A percentile compares a stretch with the other conserved stretches of the same genome.
Conservation (phyloP, 2,888 invertebrate genomes). For the Melieria crassipennis region DNA sequence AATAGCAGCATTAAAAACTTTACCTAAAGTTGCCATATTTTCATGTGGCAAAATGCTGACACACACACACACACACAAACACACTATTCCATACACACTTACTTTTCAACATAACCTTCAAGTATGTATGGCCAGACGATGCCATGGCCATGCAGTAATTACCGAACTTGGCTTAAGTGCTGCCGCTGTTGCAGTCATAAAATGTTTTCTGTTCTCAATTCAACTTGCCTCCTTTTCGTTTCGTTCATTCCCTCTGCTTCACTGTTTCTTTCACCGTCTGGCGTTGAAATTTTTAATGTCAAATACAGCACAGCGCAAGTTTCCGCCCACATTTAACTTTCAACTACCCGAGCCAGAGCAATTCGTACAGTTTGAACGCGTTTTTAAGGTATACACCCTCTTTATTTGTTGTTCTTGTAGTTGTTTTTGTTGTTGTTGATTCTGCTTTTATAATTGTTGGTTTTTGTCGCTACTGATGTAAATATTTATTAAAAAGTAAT, state of each 20-base stretch:
- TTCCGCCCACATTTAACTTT: conserved; percentile 3
- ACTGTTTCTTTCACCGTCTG: too few species aligned
- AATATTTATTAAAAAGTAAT: conserved; percentile 42
- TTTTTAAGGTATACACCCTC: background rate
- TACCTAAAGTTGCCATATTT: too few species aligned
- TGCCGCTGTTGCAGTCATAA: conserved; percentile 21
- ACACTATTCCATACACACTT: too few species aligned
- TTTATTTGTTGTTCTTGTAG: background rate
- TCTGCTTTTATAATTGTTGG: background rate
- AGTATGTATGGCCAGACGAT: too few species aligned
- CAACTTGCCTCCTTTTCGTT: background rate
- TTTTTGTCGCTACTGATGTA: conserved; percentile 17
- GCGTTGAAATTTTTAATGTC: conserved; percentile 15
- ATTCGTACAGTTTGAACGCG: too few species aligned
- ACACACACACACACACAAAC: too few species aligned
- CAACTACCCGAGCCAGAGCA: background rate
- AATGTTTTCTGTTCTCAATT: conserved; percentile 20
- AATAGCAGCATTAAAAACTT: too few species aligned
- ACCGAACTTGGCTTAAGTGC: conserved; percentile 27
- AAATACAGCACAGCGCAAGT: conserved; percentile 23
- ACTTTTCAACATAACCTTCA: too few species aligned
- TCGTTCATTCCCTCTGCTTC: too few species aligned
- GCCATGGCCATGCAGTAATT: conserved; percentile 25
- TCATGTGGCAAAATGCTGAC: too few species aligned
- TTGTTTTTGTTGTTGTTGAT: background rate